Evolutionary conservation across 2,113 vertebrate species (phyloP).

Genomic region (Proteles cristata): DNA sequence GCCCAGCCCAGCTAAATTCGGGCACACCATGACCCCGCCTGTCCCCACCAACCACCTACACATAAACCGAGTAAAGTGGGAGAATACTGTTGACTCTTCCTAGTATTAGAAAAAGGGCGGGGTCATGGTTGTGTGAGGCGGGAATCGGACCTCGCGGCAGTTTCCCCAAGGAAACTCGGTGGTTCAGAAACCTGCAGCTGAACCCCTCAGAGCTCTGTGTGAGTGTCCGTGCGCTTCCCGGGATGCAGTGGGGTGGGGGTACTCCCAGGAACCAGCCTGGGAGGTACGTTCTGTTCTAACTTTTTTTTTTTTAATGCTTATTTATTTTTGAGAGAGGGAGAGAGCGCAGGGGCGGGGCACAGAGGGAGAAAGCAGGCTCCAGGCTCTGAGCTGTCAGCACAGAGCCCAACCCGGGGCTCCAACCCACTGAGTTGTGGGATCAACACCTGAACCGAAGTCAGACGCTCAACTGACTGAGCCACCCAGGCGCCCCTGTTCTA

Average conservation of each 20-base stretch:
- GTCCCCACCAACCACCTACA: background rate
- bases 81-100: background rate
- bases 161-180: background rate
- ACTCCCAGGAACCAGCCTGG: background rate
- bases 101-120: background rate
- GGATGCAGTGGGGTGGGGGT: too few species aligned
- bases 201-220: background rate
- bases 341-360: too few species aligned
- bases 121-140: background rate
- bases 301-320: too few species aligned
- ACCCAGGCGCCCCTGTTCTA: background rate
- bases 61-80: background rate
- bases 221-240: background rate
- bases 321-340: too few species aligned
- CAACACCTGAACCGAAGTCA: too few species aligned
- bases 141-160: background rate
- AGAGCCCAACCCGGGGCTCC: too few species aligned
- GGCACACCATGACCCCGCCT: too few species aligned
- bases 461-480: too few species aligned
- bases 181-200: background rate
- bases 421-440: too few species aligned
- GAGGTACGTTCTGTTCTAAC: background rate
- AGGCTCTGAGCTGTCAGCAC: too few species aligned
- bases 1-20: background rate
- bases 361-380: too few species aligned